Conservation (phyloP, 2,113 vertebrate genomes). For the Chlorodrepanis virens region DNA sequence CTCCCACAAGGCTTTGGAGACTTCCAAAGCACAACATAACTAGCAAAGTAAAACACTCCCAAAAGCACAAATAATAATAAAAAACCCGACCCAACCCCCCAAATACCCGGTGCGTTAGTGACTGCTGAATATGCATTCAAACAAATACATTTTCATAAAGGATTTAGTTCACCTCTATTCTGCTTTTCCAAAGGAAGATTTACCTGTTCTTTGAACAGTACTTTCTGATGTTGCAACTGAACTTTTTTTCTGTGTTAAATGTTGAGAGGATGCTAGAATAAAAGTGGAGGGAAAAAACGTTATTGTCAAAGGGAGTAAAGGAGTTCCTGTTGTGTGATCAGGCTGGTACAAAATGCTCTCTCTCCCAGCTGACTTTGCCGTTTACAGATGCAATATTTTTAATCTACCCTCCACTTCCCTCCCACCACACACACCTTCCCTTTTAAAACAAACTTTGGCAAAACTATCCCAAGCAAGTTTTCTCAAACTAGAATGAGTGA, state of each 20-base stretch:
- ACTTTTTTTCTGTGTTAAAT: conserved; percentile 75
- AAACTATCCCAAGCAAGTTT: not conserved
- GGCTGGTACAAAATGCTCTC: not conserved
- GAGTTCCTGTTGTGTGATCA: not conserved
- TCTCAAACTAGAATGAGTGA: not conserved
- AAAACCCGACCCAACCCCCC: not conserved
- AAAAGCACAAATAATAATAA: not conserved
- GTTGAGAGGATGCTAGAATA: conserved; percentile 73
- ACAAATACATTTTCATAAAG: not conserved
- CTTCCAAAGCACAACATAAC: not conserved
- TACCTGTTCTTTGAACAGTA: conserved; percentile 78
- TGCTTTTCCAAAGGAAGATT: conserved; percentile 29
- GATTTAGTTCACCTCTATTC: not conserved
- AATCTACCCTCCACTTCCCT: not conserved
- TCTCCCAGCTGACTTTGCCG: not conserved
- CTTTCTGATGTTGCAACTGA: conserved; percentile 70
- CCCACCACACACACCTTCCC: not conserved
- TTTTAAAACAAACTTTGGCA: not conserved
- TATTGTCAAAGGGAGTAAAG: conserved; percentile 50
- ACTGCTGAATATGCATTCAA: not conserved
- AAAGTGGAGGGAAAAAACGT: conserved; percentile 48
- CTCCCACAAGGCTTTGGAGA: not conserved
- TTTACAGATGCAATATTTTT: not conserved
- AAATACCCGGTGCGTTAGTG: not conserved
- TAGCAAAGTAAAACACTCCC: not conserved